These are phyloP conservation scores for Bombus pyrosoma DNA, from an alignment of 1,140 invertebrate species.

Conservation along the genomic window DNA sequence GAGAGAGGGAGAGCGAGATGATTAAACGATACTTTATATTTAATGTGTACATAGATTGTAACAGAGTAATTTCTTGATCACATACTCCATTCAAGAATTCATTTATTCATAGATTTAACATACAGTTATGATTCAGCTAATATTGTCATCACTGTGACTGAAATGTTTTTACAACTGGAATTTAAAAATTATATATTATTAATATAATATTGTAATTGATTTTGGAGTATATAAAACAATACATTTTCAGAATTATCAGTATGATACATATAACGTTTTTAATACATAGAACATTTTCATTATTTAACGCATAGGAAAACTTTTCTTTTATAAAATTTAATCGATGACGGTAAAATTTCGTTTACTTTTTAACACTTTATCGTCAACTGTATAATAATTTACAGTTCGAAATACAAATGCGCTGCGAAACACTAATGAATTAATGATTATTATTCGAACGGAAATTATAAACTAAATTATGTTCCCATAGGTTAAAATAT, in stretches of 20 bases:
- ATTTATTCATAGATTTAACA: constrained; percentile 37
- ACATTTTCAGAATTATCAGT: constrained; percentile 42
- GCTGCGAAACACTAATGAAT: background rate
- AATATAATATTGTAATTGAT: constrained; percentile 36
- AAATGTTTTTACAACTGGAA: constrained; percentile 31
- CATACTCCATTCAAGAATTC: constrained; percentile 5
- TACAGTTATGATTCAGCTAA: constrained; percentile 28
- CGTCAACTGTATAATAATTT: constrained; percentile 24
- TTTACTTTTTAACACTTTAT: constrained; percentile 29
- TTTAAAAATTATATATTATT: constrained; percentile 12
- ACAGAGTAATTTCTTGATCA: constrained; percentile 29
- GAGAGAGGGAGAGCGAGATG: constrained; percentile 34
- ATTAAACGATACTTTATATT: constrained; percentile 46
- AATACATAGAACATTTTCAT: constrained; percentile 28
- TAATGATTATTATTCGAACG: background rate
- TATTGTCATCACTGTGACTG: constrained; percentile 54
- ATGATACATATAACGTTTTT: constrained; percentile 33
- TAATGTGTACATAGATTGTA: constrained; percentile 56
- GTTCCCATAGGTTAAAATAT: background rate
- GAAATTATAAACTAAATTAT: background rate
- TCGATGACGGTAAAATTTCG: constrained; percentile 23
- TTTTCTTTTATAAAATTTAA: constrained; percentile 35
- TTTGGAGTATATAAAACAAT: constrained; percentile 43
- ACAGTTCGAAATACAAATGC: constrained; percentile 28
- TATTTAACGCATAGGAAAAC: constrained; percentile 25